Evolutionary conservation across 2,888 invertebrate species (phyloP), one percentile per base, ranked within the genome.

Genomic region (Liposcelis brunnea): DNA sequence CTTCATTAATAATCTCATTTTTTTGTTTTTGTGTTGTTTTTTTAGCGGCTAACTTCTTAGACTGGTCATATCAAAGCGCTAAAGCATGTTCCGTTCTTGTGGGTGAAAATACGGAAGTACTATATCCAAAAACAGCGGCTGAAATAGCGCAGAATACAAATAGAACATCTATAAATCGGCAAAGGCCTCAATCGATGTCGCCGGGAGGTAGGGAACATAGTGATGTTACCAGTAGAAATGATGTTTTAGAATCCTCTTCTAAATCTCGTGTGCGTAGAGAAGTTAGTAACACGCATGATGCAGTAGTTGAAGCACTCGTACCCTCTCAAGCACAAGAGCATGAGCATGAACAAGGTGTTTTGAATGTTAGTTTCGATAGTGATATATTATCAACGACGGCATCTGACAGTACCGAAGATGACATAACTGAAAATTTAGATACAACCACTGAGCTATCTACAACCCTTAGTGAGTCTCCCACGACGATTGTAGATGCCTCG

Each of bases 71-170:
- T 69, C 80, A 80, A 65, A 80, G 77, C 57, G 72, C 83, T 53
- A 82, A 80, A 62, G 77, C 83, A 49, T 86, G 86, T 70, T 77
- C 81, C 59, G 84, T 86, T 55, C 69, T 85, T 59, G 84, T 86
- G 55, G 82, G 80, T 55, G 84, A 83, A 61, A 79, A 76, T 57
- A 67, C 75, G 50, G 79, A 79, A 63, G 69, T 77, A 54, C 69
- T 40, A 12, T 19, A 19, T 72, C 50, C 67, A 72, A 58, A 63
- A 52, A 74, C 80, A 48, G 74, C 80, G 47, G 82, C 82, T 65
- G 71, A 76, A 51, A 71, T 77, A 55, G 73, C 77, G 53, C 68
- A 77, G 52, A 78, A 78, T 58, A 75, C 68, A 57, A 79, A 82
- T 65, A 75, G 78, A 58, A 79, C 82, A 54, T 67, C 80, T 53